Evolutionary conservation across 1,140 invertebrate species (phyloP).

Genomic region (Akabosia matsudoensis): DNA sequence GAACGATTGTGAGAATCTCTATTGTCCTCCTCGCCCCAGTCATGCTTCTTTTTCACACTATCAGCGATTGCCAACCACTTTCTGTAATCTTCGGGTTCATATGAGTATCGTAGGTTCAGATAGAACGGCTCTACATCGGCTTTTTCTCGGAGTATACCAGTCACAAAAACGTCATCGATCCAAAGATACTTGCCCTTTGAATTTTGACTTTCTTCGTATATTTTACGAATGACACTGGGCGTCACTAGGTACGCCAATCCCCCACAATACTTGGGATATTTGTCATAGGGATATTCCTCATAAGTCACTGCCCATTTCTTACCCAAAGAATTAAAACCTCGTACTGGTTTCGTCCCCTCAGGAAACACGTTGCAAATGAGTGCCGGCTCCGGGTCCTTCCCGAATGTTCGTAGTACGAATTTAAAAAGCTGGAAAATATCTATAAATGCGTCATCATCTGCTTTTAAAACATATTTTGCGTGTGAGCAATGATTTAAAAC

Average conservation of each 20-base stretch:
- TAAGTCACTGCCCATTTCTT: slow-evolving; percentile 53
- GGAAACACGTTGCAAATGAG: slow-evolving; percentile 53
- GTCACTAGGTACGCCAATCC: slow-evolving; percentile 65
- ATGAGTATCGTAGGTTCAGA: slow-evolving; percentile 51
- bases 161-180: slow-evolving; percentile 58
- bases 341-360: slow-evolving; percentile 49
- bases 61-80: slow-evolving; percentile 45
- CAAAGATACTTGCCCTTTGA: slow-evolving; percentile 53
- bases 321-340: slow-evolving; percentile 36
- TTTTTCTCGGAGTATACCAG: slow-evolving; percentile 53
- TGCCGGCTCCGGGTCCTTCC: slow-evolving; percentile 30
- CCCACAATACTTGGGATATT: slow-evolving; percentile 54
- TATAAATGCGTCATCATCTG: slow-evolving; percentile 58
- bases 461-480: slow-evolving; percentile 54
- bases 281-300: slow-evolving; percentile 48
- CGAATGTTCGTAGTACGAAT: slow-evolving; percentile 49
- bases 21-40: background rate
- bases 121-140: slow-evolving; percentile 48
- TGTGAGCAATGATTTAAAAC: slow-evolving; percentile 51
- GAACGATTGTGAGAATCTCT: background rate
- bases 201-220: slow-evolving; percentile 49
- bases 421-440: slow-evolving; percentile 54
- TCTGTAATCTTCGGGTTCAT: slow-evolving; percentile 48
- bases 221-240: slow-evolving; percentile 59
- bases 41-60: background rate